Conservation (phyloP, 1,140 invertebrate genomes). For the Venturia canescens region DNA sequence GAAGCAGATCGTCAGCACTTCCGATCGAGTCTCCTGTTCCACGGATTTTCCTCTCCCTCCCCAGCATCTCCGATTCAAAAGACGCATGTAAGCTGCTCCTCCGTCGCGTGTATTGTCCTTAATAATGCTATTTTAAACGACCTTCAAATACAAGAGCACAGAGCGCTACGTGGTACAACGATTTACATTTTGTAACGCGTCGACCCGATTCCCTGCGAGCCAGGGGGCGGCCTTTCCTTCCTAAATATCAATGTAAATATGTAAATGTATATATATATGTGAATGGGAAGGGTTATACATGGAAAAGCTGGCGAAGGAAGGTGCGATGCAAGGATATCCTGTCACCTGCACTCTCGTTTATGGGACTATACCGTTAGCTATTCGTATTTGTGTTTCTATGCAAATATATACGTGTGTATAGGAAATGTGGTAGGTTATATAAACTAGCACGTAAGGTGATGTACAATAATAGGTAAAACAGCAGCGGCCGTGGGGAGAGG, state of each 20-base stretch:
- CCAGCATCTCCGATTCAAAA: not conserved
- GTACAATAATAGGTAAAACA: conserved; percentile 15
- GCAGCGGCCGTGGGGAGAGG: too few species aligned
- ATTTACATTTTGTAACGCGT: not conserved
- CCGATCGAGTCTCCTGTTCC: too few species aligned
- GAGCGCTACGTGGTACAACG: not conserved
- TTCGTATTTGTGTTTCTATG: not conserved
- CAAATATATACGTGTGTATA: conserved; percentile 1
- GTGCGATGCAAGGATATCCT: conserved; percentile 1
- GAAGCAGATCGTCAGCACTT: too few species aligned
- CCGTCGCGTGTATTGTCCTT: not conserved
- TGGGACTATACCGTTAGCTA: not conserved
- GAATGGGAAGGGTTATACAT: not conserved
- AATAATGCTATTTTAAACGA: not conserved
- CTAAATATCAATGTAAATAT: not conserved
- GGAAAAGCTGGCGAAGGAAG: not conserved
- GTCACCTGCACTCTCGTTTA: not conserved
- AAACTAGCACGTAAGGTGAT: not conserved
- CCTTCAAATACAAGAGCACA: not conserved
- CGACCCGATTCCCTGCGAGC: conserved; percentile 6
- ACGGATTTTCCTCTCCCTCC: not conserved
- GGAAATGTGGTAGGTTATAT: not conserved
- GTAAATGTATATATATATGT: not conserved
- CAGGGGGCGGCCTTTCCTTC: not conserved
- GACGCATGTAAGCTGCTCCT: not conserved